These are phyloP conservation scores for Columba livia DNA, from an alignment of 2,113 vertebrate species.

Conservation along the genomic window DNA sequence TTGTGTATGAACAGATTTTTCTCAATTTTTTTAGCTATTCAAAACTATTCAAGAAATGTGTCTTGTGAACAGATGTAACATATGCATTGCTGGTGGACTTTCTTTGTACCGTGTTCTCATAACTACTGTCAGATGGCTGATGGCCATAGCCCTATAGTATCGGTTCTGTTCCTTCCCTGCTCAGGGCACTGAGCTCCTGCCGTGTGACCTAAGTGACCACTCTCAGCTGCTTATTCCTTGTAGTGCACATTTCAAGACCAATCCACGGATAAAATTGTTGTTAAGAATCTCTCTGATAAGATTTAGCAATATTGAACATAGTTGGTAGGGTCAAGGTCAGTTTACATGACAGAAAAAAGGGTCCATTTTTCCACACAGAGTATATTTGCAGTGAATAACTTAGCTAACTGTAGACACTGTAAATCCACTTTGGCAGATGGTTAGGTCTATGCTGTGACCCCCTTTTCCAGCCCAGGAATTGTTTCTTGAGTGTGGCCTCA, in stretches of 20 bases:
- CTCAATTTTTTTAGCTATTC: slow-evolving; percentile 40
- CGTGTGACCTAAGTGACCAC: background rate
- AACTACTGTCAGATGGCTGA: background rate
- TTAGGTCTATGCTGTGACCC: slow-evolving; percentile 10
- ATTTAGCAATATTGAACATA: background rate
- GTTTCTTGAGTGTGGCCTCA: background rate
- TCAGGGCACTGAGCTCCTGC: background rate
- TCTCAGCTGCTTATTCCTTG: background rate
- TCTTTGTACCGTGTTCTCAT: background rate
- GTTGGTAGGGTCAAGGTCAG: background rate
- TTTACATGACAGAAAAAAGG: slow-evolving; percentile 1
- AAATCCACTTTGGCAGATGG: slow-evolving; percentile 49
- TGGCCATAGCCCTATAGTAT: background rate
- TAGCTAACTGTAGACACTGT: background rate
- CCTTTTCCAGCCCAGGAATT: slow-evolving; percentile 9
- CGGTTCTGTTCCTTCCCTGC: background rate
- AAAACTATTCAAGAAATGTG: slow-evolving; percentile 27
- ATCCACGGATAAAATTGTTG: background rate
- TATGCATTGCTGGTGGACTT: slow-evolving; percentile 15
- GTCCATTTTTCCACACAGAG: background rate
- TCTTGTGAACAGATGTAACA: slow-evolving; percentile 41
- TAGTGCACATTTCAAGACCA: background rate
- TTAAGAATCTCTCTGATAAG: background rate
- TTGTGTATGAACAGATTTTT: slow-evolving; percentile 65
- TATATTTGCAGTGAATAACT: slow-evolving; percentile 45